These are phyloP conservation scores for Trichomycterus rosablanca DNA, from an alignment of 2,113 vertebrate species.

Conservation along the genomic window DNA sequence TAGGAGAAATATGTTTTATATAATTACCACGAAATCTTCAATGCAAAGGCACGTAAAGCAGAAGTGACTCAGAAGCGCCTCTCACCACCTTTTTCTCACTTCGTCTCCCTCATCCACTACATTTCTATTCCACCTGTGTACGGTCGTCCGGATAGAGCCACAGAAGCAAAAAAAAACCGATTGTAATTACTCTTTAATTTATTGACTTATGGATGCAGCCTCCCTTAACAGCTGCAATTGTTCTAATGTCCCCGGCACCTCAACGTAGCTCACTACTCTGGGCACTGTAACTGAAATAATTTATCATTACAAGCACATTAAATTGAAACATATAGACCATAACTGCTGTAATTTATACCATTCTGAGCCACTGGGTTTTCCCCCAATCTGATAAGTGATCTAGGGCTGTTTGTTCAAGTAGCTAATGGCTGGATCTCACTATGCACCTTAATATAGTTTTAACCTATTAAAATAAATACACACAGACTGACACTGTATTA, in stretches of 20 bases:
- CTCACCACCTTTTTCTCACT: conserved; percentile 27
- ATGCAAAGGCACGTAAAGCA: conserved; percentile 7
- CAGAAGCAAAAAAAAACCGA: conserved; percentile 76
- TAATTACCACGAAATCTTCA: conserved; percentile 33
- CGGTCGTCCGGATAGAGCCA: conserved; percentile 72
- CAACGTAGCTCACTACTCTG: conserved; percentile 67
- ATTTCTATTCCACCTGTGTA: conserved; percentile 75
- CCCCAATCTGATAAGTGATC: conserved; percentile 25
- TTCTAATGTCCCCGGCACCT: conserved; percentile 71
- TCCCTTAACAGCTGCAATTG: conserved; percentile 73
- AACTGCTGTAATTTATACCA: conserved; percentile 73
- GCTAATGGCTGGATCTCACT: too few species aligned
- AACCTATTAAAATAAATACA: too few species aligned
- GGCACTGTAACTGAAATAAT: conserved; percentile 73
- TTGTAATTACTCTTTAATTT: conserved; percentile 80
- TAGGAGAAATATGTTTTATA: background rate
- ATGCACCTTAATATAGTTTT: too few species aligned
- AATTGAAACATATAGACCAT: conserved; percentile 74
- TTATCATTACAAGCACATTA: conserved; percentile 77
- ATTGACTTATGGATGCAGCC: conserved; percentile 77
- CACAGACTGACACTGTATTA: too few species aligned
- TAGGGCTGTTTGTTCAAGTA: conserved; percentile 10
- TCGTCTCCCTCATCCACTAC: conserved; percentile 64
- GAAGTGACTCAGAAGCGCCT: conserved; percentile 28
- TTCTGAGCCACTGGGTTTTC: conserved; percentile 54